Evolutionary conservation across 2,888 invertebrate species (phyloP).

Genomic region (Mesorhabditis sp.): DNA sequence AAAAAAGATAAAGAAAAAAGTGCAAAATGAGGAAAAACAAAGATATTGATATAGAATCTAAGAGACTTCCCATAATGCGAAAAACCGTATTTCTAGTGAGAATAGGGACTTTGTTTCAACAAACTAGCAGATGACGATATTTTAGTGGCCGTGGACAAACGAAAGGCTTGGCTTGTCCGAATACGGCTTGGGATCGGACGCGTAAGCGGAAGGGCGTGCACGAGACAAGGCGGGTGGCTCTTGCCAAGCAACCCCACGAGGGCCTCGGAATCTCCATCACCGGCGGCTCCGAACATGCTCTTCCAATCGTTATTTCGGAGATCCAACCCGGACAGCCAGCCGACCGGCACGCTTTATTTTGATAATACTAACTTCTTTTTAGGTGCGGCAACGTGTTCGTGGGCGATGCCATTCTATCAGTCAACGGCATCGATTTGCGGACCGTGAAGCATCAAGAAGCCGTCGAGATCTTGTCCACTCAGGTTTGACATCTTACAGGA

Average conservation of each 20-base stretch:
- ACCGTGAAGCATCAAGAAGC: slow-evolving; percentile 78
- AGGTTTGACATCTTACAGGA: slow-evolving; percentile 59
- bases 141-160: slow-evolving; percentile 40
- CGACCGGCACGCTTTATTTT: slow-evolving; percentile 66
- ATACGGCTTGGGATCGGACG: slow-evolving; percentile 3
- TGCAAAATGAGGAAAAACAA: too few relatives aligned
- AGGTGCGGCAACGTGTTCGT: slow-evolving; percentile 68
- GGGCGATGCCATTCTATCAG: slow-evolving; percentile 78
- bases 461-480: slow-evolving; percentile 74
- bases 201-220: slow-evolving; percentile 59
- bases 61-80: too few relatives aligned
- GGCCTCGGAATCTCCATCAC: slow-evolving; percentile 82
- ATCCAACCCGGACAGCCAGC: slow-evolving; percentile 76
- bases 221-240: slow-evolving; percentile 65
- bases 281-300: slow-evolving; percentile 78
- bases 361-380: background rate
- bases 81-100: too few relatives aligned
- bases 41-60: too few relatives aligned
- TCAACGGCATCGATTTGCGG: slow-evolving; percentile 75
- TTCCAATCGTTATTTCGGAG: slow-evolving; percentile 78
- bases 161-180: slow-evolving; percentile 34
- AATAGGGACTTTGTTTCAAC: too few relatives aligned
- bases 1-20: too few relatives aligned
- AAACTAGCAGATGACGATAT: background rate
- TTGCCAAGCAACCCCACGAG: slow-evolving; percentile 73